Evolutionary conservation across 2,113 vertebrate species (phyloP), one percentile per base, ranked within the genome.

Genomic region (Gobio gobio): DNA sequence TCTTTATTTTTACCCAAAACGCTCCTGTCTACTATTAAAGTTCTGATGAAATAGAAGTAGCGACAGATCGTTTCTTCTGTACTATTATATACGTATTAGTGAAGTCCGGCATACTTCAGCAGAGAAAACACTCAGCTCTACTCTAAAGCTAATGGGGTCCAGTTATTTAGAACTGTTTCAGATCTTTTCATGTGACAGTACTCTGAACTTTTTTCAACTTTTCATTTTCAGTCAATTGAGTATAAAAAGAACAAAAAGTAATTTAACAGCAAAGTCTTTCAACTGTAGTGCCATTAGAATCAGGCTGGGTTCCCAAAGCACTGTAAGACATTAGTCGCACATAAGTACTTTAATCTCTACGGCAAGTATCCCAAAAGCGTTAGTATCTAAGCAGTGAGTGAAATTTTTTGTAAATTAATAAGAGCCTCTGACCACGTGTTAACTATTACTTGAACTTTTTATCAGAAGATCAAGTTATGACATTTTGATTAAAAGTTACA

Each of bases 231-330:
- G 72, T 49, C 72, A 74, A 49, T 49, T 43, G n/a, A 26, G n/a
- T 49, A 73, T n/a, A 45, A 26, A 74, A 47, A 0, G 8, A n/a
- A 40, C n/a, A 66, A 66, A 40, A 40, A 20, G 64, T 40, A 0
- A 18, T 68, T 68, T 68, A 68, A 70, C 66, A 14, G 70, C 70
- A 73, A 47, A 45, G 22, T 47, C 22, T 74, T 74, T 74, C 10
- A 47, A 74, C 43, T 74, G 72, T n/a, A 49, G 43, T 74, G 72
- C 72, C n/a, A 74, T 74, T 16, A 74, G 72, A 74, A 74, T 49
- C n/a, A 49, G 72, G n/a, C 72, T 49, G n/a, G 43, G 43, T 74
- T 49, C 43, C 43, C 40, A 74, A 74, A 47, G 72, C 72, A 74
- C 72, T 47, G 49, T 16, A 47, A 47, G 6, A 72, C 36, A 40